Evolutionary conservation across 2,797 vertebrate genomes (phyloP).

Genomic region (Sebastes oblongus): DNA sequence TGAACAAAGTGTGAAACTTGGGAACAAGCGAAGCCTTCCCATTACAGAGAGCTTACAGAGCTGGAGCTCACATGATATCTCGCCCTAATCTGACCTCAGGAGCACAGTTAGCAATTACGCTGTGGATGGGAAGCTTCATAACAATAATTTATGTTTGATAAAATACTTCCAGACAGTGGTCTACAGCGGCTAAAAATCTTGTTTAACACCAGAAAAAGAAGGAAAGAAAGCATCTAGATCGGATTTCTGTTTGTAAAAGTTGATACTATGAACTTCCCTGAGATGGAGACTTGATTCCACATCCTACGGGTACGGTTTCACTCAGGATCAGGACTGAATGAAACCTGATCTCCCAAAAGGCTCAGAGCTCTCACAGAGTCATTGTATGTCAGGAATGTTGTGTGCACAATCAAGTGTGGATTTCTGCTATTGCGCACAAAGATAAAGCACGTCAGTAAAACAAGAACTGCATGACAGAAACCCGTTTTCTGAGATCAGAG

Average conservation of each 20-base stretch:
- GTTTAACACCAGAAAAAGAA: neutral
- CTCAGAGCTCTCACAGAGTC: neutral
- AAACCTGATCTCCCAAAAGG: neutral
- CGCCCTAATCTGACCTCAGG: neutral
- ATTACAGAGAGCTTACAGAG: neutral
- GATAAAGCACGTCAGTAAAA: neutral
- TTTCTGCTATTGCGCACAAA: neutral
- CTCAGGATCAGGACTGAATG: slow-evolving; percentile 4
- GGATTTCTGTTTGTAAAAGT: neutral
- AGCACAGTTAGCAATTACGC: slow-evolving; percentile 7
- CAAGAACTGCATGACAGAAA: neutral
- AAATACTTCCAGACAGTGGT: neutral
- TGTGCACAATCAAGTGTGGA: neutral
- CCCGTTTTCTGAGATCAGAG: neutral
- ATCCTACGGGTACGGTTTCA: neutral
- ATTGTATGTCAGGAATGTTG: neutral
- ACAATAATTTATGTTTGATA: slow-evolving; percentile 10
- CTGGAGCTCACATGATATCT: slow-evolving; percentile 25
- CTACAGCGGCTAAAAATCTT: neutral
- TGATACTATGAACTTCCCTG: neutral
- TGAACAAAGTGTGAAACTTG: slow-evolving; percentile 12
- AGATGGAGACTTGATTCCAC: neutral
- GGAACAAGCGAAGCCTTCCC: slow-evolving; percentile 22
- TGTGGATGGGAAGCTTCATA: neutral
- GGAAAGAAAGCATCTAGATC: neutral